Evolutionary conservation across 2,113 vertebrate species (phyloP), one percentile per base, ranked within the genome.

Genomic region (Pica pica): DNA sequence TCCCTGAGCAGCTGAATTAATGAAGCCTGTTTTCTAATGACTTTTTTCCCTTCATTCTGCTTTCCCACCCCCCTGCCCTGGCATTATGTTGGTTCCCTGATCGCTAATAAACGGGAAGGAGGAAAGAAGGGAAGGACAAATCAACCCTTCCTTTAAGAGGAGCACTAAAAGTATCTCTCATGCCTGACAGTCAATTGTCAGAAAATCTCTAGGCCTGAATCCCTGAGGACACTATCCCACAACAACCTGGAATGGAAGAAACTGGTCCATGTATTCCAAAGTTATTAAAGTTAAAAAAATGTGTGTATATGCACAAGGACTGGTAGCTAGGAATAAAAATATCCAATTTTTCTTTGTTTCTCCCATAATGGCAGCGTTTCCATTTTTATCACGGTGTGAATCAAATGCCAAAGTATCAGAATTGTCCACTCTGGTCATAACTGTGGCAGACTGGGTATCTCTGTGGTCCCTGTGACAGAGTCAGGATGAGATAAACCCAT

Each of bases 11-110:
- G 81, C 52, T 84, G 83, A 94, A 89, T 91, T 95, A 95, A 96
- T 87, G 91, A 91, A 94, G 77, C 80, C 60, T 92, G 33, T 18
- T 91, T 94, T 91, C 77, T 95, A 96, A 94, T 47, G 56, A 63
- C 76, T 82, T 89, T 76, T 86, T 59, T 5, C 47, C 59, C 39
- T 83, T 89, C 68, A 15, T 55, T 94, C 64, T 57, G n/a, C 23
- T 78, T 84, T 46, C 60, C 33, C 64, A 59, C 5, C 3, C 24
- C n/a, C 21, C n/a, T 59, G 39, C 42, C 31, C 47, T 74, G 33
- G 55, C 80, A 61, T 81, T 42, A 21, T 44, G 42, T 67, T 76
- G 35, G 23, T 70, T 91, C 83, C 90, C 87, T 27, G 37, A 44
- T n/a, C 42, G 9, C 21, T 83, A 77, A 87, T 69, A 73, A 92